These are phyloP conservation scores for Rhadina sibilatrix DNA, from an alignment of 2,113 vertebrate species.

Conservation along the genomic window DNA sequence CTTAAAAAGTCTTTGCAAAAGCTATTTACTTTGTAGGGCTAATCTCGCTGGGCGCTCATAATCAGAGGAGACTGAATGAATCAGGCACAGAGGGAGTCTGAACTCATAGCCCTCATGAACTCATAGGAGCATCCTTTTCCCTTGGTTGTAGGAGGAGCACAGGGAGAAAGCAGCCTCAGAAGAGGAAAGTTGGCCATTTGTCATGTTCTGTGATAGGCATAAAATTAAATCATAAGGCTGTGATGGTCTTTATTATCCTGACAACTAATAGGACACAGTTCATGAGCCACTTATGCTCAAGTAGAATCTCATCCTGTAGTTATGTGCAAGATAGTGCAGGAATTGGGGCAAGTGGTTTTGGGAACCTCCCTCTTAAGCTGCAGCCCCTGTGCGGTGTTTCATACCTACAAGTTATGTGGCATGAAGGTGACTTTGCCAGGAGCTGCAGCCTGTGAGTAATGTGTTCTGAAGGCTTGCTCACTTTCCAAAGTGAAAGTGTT, in stretches of 20 bases:
- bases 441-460: constrained; percentile 46
- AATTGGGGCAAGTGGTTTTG: not conserved
- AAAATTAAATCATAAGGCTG: not conserved
- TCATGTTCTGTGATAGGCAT: not conserved
- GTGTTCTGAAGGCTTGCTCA: not conserved
- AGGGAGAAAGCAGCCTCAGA: not conserved
- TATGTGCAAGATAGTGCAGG: not conserved
- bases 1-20: not conserved
- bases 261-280: not conserved
- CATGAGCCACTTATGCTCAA: not conserved
- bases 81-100: not conserved
- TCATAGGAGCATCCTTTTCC: not conserved
- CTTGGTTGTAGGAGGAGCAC: not conserved
- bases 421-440: constrained; percentile 53
- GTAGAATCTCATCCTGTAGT: fast-evolving
- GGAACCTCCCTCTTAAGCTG: not conserved
- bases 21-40: not conserved
- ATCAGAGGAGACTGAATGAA: not conserved
- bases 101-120: not conserved
- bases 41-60: not conserved
- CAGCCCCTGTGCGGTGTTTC: not conserved
- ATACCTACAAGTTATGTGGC: not conserved
- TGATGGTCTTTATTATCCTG: not conserved
- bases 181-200: not conserved
- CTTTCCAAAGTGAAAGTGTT: not conserved